Base-by-base conservation (phyloP, 1,140 invertebrate species). In the Pseudoatta argentina region DNA sequence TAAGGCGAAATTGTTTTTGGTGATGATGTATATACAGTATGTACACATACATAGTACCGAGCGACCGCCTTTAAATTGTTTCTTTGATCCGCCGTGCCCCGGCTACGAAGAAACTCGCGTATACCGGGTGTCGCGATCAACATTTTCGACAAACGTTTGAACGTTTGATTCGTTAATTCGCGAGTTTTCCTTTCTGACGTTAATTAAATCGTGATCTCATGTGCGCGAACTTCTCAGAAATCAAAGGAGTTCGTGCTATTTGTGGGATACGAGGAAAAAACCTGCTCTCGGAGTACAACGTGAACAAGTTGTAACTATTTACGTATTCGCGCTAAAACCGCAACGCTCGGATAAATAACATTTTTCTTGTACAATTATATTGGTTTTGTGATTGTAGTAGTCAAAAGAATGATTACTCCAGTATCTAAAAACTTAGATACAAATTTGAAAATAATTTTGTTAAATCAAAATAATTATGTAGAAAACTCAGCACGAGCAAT, bases 1-100 rank as follows among this genome's bases (percentile, higher is more conserved):
- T 91, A 88, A 87, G 77, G 57, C 82, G 66, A 87, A 91, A 91
- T 91, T 89, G 88, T 89, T 87, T 89, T 91, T 83, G 87, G 87
- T 89, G 81, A 89, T 82, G 79, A 86, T 59, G 71, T 66, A 75
- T 39, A 59, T 83, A 67, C 72, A 83, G 71, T 66, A n/a, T n/a
- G n/a, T n/a, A 75, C 64, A 75, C 59, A 86, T 34, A 53, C 39
- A 76, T 63, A 21, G 39, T 27, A 76, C 77, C 27, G n/a, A 75
- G 61, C 87, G 61, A 76, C 77, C 85, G 87, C 72, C 61, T 88
- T 87, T 88, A 83, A 87, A 88, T 88, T 88, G 85, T 83, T 88
- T 69, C 77, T 86, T 87, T 88, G 87, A 88, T 88, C 86, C 71
- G 57, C 18, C 61, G 39, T 82, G 44, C 64, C 61, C 10, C 18